phyloP scores from a whole-genome alignment of 2,113 vertebrate genomes.

The Acanthochromis polyacanthus region DNA sequence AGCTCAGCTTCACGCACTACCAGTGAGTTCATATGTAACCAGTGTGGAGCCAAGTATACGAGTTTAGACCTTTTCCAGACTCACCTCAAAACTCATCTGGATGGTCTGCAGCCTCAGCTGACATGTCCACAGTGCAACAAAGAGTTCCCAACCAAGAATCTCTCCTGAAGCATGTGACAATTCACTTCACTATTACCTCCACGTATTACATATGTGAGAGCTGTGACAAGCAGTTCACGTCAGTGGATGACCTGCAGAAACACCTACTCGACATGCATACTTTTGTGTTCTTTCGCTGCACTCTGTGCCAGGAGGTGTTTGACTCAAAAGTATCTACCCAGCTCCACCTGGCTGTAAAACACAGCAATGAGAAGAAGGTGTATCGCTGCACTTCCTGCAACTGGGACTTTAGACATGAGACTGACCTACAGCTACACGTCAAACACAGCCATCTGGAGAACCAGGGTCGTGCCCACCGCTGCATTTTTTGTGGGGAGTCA shows the following conservation, averaged over 20 bases:
- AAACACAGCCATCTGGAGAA: conserved; percentile 98
- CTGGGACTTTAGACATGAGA: conserved; percentile 98
- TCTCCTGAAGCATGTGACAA: conserved; percentile 96
- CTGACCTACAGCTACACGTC: conserved; percentile 95
- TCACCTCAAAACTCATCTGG: conserved; percentile 97
- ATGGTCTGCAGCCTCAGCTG: conserved; percentile 92
- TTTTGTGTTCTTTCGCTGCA: conserved; percentile 98
- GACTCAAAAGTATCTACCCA: conserved; percentile 99
- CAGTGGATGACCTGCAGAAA: conserved; percentile 98
- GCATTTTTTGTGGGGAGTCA: conserved; percentile 98
- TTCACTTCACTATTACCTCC: conserved; percentile 98
- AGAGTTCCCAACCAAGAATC: conserved; percentile 97
- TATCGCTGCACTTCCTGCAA: conserved; percentile 97
- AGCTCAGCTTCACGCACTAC: conserved; percentile 88
- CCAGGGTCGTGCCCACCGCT: conserved; percentile 93
- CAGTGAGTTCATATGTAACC: conserved; percentile 96
- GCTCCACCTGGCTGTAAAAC: conserved; percentile 97
- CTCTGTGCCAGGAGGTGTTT: conserved; percentile 97
- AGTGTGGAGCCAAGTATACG: conserved; percentile 95
- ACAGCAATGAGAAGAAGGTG: conserved; percentile 98
- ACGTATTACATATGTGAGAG: conserved; percentile 99
- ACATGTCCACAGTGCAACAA: conserved; percentile 99
- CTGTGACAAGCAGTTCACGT: conserved; percentile 99
- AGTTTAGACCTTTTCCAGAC: conserved; percentile 97
- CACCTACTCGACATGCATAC: conserved; percentile 99